Percentiles rank a stretch among this genome's conserved stretches.
phyloP scores from a whole-genome alignment of 1,140 invertebrate genomes.

The Pseudachorutes palmiensis region DNA sequence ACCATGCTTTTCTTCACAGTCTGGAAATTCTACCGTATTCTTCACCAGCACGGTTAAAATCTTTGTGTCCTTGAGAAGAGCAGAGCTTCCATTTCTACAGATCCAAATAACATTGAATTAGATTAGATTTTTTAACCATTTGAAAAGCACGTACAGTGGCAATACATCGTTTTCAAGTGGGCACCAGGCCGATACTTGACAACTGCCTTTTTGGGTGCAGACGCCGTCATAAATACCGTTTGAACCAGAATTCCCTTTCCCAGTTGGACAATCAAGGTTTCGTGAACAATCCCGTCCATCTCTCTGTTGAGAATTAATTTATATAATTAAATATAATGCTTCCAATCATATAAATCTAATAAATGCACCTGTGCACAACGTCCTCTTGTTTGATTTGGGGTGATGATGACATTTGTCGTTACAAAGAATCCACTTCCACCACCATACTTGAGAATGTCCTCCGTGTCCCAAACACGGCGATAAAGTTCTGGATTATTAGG shows the following conservation, averaged over 20 bases:
- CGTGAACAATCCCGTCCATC: constrained; percentile 19
- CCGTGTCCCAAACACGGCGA: constrained; percentile 24
- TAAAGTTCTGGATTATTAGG: constrained; percentile 20
- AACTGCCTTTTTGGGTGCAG: constrained; percentile 40
- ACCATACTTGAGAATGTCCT: constrained; percentile 44
- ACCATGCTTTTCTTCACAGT: constrained; percentile 19
- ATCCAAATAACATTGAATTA: neutral
- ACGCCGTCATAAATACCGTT: constrained; percentile 48
- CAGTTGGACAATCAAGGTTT: constrained; percentile 38
- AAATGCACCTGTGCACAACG: constrained; percentile 49
- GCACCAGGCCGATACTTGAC: constrained; percentile 51
- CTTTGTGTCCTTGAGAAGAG: constrained; percentile 18
- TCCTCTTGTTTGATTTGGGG: constrained; percentile 45
- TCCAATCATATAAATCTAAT: no score
- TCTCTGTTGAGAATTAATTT: no score
- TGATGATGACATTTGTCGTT: constrained; percentile 50
- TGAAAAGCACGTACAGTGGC: constrained; percentile 24
- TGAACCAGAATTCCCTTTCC: constrained; percentile 38
- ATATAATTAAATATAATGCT: no score
- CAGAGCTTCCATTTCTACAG: constrained; percentile 1
- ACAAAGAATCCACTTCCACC: constrained; percentile 52
- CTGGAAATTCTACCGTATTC: constrained; percentile 43
- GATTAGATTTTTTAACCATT: constrained; percentile 1
- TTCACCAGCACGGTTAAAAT: constrained; percentile 35
- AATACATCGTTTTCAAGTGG: constrained; percentile 44